Evolutionary conservation across 2,797 vertebrate genomes (phyloP), one percentile per base, ranked within the genome.

Genomic region (Ptychobarbus kaznakovi): DNA sequence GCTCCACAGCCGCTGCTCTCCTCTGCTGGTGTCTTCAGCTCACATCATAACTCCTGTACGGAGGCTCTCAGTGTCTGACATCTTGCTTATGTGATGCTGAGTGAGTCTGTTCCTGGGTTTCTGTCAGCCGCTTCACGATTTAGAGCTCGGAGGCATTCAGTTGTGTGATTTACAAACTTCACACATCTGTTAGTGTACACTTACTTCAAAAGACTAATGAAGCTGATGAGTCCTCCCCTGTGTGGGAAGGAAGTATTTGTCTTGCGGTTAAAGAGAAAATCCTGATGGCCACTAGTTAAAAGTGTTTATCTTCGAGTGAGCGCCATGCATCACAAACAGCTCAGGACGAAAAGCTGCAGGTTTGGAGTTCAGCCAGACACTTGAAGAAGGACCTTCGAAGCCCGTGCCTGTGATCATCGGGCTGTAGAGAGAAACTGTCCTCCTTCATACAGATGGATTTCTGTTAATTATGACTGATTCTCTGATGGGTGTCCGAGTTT

Each of bases 241-340:
- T 56, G 83, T 84, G 63, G 83, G 75, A 84, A 70, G 83, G 65
- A 79, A 78, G 83, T 69, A 69, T 77, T 78, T 68, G 46, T 51
- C 75, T 69, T 78, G 49, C 22, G 75, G 25, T 79, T 61, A 46
- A 78, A 84, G 38, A 70, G 40, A 46, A 79, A 84, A 61, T 12
- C 53, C 49, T 35, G 81, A 83, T 75, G 51, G 42, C 4, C 44
- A 25, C 38, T 44, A 58, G 61, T 84, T 76, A 53, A 22, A 77
- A 16, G 74, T 69, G 83, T 70, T 84, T 79, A 79, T 84, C 74
- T 79, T 70, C 2, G 28, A 61, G 75, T 44, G 9, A 70, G 38
- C 6, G 6, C 6, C n/a, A 70, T 46, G 83, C 65, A 72, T 84
- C 83, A 70, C 61, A 74, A 83, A 83, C 82, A 22, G 16, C 6